A percentile compares a stretch with the other conserved stretches of the same genome.
Evolutionary conservation across 1,140 invertebrate genomes (phyloP).

Genomic region (Rhyzopertha dominica): DNA sequence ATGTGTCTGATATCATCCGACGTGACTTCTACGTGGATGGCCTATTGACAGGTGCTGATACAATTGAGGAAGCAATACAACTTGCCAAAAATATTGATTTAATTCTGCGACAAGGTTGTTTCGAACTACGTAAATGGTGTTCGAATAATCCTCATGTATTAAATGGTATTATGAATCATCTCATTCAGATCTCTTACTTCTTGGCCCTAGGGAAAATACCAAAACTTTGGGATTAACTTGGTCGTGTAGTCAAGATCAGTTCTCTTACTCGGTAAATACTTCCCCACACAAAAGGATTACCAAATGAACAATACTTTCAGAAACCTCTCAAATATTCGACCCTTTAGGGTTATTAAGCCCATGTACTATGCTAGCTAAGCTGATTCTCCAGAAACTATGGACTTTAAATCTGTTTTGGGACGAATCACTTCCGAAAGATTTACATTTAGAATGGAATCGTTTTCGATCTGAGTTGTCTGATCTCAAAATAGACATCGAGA

Average conservation of each 20-base stretch:
- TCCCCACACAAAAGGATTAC: slow-evolving; percentile 24
- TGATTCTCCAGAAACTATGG: slow-evolving; percentile 47
- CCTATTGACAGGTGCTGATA: slow-evolving; percentile 39
- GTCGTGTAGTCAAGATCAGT: slow-evolving; percentile 31
- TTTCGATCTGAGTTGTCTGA: slow-evolving; percentile 20
- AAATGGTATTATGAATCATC: neutral
- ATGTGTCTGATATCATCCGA: slow-evolving; percentile 26
- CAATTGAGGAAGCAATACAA: slow-evolving; percentile 22
- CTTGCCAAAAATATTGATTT: slow-evolving; percentile 24
- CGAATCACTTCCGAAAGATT: slow-evolving; percentile 31
- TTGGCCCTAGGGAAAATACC: slow-evolving; percentile 7
- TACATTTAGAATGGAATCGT: slow-evolving; percentile 14
- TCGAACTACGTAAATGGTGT: slow-evolving; percentile 26
- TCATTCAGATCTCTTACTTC: neutral
- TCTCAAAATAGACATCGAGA: slow-evolving; percentile 14
- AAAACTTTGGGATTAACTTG: slow-evolving; percentile 42
- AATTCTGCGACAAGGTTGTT: slow-evolving; percentile 19
- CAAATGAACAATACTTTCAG: slow-evolving; percentile 42
- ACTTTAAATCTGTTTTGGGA: slow-evolving; percentile 43
- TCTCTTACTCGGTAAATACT: slow-evolving; percentile 30
- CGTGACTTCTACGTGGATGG: slow-evolving; percentile 49
- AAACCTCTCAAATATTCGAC: slow-evolving; percentile 43
- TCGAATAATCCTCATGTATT: slow-evolving; percentile 21
- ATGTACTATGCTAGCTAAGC: slow-evolving; percentile 41
- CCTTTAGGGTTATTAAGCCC: slow-evolving; percentile 46